Base-by-base conservation (phyloP, 2,888 invertebrate species). In the Dicyrtomina minuta region DNA sequence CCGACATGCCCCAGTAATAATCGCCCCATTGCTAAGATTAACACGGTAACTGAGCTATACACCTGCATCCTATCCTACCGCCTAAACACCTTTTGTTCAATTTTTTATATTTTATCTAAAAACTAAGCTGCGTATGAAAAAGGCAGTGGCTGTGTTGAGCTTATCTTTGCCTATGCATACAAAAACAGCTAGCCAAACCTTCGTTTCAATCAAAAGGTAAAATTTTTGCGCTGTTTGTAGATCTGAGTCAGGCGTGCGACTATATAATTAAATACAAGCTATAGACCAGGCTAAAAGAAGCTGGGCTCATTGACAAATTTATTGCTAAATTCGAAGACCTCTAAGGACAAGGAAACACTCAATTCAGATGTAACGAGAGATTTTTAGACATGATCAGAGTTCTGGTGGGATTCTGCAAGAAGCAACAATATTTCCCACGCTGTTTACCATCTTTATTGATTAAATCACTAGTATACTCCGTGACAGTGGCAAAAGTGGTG, bases 61-160 rank as follows among this genome's bases (percentile, higher is more conserved):
- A 68, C 61, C 2, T 43, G 17, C 3, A 17, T 62, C 13, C 44
- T 68, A 0, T 20, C 68, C 0, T 24, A 51, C 26, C 15, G 68
- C 17, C n/a, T 6, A 60, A 0, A 60, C 20, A 4, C 20, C 0
- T 68, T 60, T 60, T n/a, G 4, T 1, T 41, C n/a, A 60, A 17
- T 4, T 13, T 22, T 41, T 46, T 53, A 68, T 0, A 60, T 39
- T 1, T 26, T 60, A 22, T 68, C 60, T 1, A 39, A 68, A 10
- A 53, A 22, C 13, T 60, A 68, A 68, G 55, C 51, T 13, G 68
- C 60, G 1, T 68, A 61, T 51, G 10, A 43, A 6, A 51, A 53
- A 15, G 15, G 41, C 0, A 53, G 26, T 0, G 49, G 60, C 1
- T 61, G 60, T 17, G 26, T 20, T 6, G 68, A 68, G 22, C 68